Percentiles rank a stretch among this genome's conserved stretches.
These are phyloP conservation scores for Agonopterix alstromeriana DNA, from an alignment of 2,888 invertebrate species.

Conservation along the genomic window DNA sequence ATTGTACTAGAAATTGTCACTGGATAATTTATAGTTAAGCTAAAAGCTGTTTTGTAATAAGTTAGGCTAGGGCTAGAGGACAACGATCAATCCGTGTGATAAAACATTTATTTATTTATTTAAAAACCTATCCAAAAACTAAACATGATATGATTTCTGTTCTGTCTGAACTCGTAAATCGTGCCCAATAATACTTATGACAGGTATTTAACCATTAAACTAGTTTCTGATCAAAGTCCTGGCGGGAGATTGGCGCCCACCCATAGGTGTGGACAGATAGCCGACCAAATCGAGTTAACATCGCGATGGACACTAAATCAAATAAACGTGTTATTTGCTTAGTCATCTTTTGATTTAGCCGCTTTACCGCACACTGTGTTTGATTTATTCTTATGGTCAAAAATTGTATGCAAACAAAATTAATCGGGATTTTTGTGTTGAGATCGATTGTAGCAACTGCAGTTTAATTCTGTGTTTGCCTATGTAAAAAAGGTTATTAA, in stretches of 20 bases:
- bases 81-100: too few species aligned
- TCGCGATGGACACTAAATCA: slow-evolving; percentile 41
- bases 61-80: too few species aligned
- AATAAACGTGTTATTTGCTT: slow-evolving; percentile 52
- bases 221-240: slow-evolving; percentile 35
- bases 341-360: slow-evolving; percentile 33
- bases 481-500: too few species aligned
- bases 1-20: too few species aligned
- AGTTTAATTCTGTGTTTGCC: too few species aligned
- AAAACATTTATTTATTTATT: too few species aligned
- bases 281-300: slow-evolving; percentile 24
- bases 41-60: too few species aligned
- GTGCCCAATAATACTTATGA: slow-evolving; percentile 26
- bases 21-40: too few species aligned
- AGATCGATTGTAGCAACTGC: too few species aligned
- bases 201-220: slow-evolving; percentile 34
- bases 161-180: slow-evolving; percentile 15
- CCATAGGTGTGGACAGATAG: slow-evolving; percentile 55
- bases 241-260: slow-evolving; percentile 46
- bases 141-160: too few species aligned
- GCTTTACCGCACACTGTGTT: slow-evolving; percentile 19
- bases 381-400: background rate
- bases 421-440: too few species aligned
- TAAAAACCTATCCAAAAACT: too few species aligned
- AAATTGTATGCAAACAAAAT: background rate